Evolutionary conservation across 2,888 invertebrate species (phyloP).

Genomic region (Eumerus sabulonum): DNA sequence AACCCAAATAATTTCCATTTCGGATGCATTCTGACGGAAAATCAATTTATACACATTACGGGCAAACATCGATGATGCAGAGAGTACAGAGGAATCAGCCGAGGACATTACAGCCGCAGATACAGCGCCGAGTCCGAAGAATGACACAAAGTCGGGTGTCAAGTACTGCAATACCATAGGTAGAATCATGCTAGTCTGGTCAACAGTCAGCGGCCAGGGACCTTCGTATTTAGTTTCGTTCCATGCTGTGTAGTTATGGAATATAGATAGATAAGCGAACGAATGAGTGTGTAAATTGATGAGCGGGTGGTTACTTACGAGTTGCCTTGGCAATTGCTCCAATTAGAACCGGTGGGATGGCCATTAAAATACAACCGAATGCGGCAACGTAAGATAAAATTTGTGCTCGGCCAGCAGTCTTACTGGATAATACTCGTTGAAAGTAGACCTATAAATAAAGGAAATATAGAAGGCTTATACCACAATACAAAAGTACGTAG

Average conservation of each 20-base stretch:
- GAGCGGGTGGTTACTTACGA: constrained; percentile 81
- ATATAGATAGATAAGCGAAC: constrained; percentile 2
- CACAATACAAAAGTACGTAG: too few species aligned
- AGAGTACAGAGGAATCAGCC: constrained; percentile 98
- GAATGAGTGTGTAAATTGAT: not conserved
- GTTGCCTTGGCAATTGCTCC: constrained; percentile 98
- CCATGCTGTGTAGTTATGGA: constrained; percentile 87
- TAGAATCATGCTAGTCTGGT: constrained; percentile 95
- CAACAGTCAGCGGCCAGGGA: constrained; percentile 85
- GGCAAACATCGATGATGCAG: constrained; percentile 99
- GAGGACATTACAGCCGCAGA: constrained; percentile 99
- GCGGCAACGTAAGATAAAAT: constrained; percentile 97
- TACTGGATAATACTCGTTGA: constrained; percentile 97
- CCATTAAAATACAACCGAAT: constrained; percentile 96
- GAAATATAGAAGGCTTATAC: too few species aligned
- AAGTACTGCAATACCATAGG: constrained; percentile 98
- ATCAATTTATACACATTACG: constrained; percentile 98
- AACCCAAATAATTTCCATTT: constrained; percentile 98
- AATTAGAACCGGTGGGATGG: constrained; percentile 96
- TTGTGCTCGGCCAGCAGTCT: constrained; percentile 95
- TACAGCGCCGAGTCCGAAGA: constrained; percentile 98
- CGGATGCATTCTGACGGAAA: constrained; percentile 96
- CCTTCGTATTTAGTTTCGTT: constrained; percentile 93
- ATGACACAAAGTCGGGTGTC: constrained; percentile 96
- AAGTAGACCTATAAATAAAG: constrained; percentile 89